Percentiles rank a stretch among this genome's conserved stretches.
phyloP scores from a whole-genome alignment of 1,140 invertebrate genomes.

The Pseudomyrmex sp. region DNA sequence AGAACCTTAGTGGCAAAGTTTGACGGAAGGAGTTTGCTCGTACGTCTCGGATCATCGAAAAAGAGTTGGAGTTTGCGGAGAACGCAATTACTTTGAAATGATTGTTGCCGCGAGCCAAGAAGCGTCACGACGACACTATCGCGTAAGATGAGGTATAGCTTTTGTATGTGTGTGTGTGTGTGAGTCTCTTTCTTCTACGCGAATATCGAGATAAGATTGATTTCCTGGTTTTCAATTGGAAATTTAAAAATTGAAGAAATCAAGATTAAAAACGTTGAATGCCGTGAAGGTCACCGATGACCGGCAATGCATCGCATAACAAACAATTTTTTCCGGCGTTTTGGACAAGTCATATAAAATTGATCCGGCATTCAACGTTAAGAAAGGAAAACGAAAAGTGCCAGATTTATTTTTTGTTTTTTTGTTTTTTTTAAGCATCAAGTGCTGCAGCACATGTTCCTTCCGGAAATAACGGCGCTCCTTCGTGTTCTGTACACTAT shows the following conservation, averaged over 20 bases:
- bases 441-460: too few species aligned
- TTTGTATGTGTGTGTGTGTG: background rate
- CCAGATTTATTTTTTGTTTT: too few species aligned
- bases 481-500: too few species aligned
- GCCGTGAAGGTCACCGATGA: too few species aligned
- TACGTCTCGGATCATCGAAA: constrained; percentile 23
- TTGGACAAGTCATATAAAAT: too few species aligned
- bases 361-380: too few species aligned
- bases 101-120: constrained; percentile 26
- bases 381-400: too few species aligned
- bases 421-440: too few species aligned
- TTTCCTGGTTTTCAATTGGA: background rate
- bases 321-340: too few species aligned
- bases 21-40: background rate
- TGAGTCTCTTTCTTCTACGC: background rate
- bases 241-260: background rate
- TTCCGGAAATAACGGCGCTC: too few species aligned
- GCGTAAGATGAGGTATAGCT: constrained; percentile 1
- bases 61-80: constrained; percentile 38
- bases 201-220: background rate
- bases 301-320: too few species aligned
- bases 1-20: constrained; percentile 28
- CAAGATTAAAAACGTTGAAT: background rate
- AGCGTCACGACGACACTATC: background rate
- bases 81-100: constrained; percentile 46